A percentile compares a stretch with the other conserved stretches of the same genome.
Conservation (phyloP, 2,113 vertebrate species). For the Oreochromis tanganicae region DNA sequence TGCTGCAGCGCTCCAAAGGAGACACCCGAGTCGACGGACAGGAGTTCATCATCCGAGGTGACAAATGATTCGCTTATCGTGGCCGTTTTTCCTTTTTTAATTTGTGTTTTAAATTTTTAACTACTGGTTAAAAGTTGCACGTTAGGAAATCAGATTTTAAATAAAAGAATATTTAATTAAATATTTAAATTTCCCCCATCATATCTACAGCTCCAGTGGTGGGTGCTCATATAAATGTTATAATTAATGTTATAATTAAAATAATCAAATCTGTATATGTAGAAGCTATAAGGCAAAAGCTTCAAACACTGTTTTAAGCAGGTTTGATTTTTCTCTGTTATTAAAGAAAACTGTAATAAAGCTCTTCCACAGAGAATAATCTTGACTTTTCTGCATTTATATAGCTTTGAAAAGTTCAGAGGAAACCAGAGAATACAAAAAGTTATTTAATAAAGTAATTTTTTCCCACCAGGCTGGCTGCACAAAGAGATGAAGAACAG, state of each 20-base stretch:
- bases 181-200: neutral
- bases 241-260: neutral
- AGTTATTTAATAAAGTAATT: accelerated
- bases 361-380: accelerated
- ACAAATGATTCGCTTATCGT: neutral
- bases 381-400: neutral
- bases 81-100: neutral
- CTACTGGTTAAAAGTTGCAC: neutral
- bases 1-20: slow-evolving; percentile 93
- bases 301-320: neutral
- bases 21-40: slow-evolving; percentile 94
- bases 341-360: accelerated
- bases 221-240: neutral
- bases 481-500: slow-evolving; percentile 94
- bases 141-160: neutral
- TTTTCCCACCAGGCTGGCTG: slow-evolving; percentile 80
- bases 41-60: slow-evolving; percentile 95
- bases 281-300: neutral
- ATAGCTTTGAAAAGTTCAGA: neutral
- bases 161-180: neutral
- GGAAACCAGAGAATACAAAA: neutral
- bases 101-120: accelerated
- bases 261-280: neutral
- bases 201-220: neutral
- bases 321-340: neutral